Percentiles rank a stretch among this genome's conserved stretches.
phyloP scores from a whole-genome alignment of 37 sponge, comb jelly and placozoan species.

The Halichondria panicea region DNA sequence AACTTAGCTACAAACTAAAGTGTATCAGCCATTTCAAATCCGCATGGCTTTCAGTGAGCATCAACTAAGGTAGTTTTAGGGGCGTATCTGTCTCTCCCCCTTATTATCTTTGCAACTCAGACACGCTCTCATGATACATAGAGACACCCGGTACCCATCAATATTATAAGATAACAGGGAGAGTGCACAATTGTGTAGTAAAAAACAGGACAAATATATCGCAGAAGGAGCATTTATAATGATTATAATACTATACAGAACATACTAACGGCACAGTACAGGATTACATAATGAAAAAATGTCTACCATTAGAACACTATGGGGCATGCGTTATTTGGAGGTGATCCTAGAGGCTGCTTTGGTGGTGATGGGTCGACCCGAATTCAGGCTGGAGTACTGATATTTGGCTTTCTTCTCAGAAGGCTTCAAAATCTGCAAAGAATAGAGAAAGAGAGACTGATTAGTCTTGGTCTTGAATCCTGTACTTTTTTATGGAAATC shows the following conservation, averaged over 20 bases:
- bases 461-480: not conserved
- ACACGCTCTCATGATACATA: too few relatives aligned
- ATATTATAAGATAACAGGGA: not conserved
- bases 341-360: conserved; percentile 15
- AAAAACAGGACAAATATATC: not conserved
- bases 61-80: too few relatives aligned
- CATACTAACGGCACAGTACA: not conserved
- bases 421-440: conserved; percentile 94
- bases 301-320: not conserved
- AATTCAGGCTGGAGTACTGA: conserved; percentile 94
- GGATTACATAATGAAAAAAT: not conserved
- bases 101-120: too few relatives aligned
- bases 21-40: too few relatives aligned
- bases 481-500: too few relatives aligned
- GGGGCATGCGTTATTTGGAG: not conserved
- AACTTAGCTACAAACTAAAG: too few relatives aligned
- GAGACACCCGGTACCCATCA: too few relatives aligned
- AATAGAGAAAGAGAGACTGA: not conserved
- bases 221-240: not conserved
- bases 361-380: conserved; percentile 71
- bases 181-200: not conserved
- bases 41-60: too few relatives aligned
- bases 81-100: too few relatives aligned
- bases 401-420: conserved; percentile 99
- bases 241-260: not conserved